These are phyloP conservation scores for Carassius carassius DNA, from an alignment of 2,113 vertebrate species.

Conservation along the genomic window DNA sequence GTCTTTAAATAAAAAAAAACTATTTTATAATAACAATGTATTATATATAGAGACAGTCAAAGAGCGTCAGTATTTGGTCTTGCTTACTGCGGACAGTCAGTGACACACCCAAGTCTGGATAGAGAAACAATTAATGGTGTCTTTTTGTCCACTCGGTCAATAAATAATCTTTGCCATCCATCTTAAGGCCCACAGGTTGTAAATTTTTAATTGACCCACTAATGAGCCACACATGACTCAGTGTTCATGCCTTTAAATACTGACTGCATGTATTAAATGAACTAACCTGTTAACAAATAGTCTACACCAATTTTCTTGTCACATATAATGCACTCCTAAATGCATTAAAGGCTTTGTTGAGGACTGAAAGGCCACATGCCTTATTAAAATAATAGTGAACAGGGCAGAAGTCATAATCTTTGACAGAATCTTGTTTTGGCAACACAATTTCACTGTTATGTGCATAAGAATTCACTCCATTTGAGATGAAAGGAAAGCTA, in stretches of 20 bases:
- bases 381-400: not conserved
- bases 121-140: conserved; percentile 16
- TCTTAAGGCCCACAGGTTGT: conserved; percentile 2
- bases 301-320: conserved; percentile 15
- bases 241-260: not conserved
- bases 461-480: conserved; percentile 29
- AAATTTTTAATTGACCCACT: conserved; percentile 33
- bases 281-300: not conserved
- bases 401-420: not conserved
- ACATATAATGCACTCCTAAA: not conserved
- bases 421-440: conserved; percentile 30
- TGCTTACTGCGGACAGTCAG: not conserved
- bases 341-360: not conserved
- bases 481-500: conserved; percentile 24
- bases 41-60: not conserved
- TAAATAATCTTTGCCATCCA: conserved; percentile 27
- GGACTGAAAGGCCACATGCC: not conserved
- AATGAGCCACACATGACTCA: not conserved
- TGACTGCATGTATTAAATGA: not conserved
- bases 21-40: too few relatives aligned
- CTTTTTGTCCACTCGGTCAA: conserved; percentile 27
- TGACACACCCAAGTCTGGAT: conserved; percentile 34
- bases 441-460: conserved; percentile 31
- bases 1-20: too few relatives aligned
- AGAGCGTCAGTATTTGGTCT: not conserved